These are phyloP conservation scores for Aspiorhynchus laticeps DNA, from an alignment of 2,113 vertebrate genomes.

Conservation along the genomic window DNA sequence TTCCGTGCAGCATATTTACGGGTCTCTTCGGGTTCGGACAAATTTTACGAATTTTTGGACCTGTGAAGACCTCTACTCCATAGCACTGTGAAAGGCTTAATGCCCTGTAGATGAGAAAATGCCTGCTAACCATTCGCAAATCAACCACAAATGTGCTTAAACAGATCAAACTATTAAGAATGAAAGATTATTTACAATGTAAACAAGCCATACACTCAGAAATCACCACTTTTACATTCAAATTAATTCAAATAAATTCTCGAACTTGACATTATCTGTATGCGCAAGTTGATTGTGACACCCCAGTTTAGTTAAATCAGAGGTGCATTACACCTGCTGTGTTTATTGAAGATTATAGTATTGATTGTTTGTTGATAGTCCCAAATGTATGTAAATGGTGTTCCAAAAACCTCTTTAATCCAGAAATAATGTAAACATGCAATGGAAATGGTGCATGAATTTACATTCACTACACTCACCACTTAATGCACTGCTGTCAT, in stretches of 20 bases:
- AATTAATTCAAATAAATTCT: background rate
- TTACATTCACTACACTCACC: background rate
- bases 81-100: background rate
- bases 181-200: background rate
- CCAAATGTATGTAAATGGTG: background rate
- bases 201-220: background rate
- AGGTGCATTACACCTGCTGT: background rate
- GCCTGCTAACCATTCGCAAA: background rate
- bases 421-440: background rate
- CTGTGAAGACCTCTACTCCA: no score
- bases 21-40: no score
- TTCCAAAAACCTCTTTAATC: background rate
- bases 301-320: background rate
- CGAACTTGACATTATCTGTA: background rate
- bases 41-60: no score
- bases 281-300: background rate
- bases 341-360: background rate
- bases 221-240: background rate
- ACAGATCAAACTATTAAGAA: background rate
- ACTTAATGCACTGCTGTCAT: background rate
- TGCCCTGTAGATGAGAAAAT: background rate
- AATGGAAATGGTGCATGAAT: background rate
- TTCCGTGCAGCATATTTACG: no score
- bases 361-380: background rate
- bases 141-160: background rate